phyloP scores from a whole-genome alignment of 2,797 vertebrate species.

The Pantherophis vulpinus region DNA sequence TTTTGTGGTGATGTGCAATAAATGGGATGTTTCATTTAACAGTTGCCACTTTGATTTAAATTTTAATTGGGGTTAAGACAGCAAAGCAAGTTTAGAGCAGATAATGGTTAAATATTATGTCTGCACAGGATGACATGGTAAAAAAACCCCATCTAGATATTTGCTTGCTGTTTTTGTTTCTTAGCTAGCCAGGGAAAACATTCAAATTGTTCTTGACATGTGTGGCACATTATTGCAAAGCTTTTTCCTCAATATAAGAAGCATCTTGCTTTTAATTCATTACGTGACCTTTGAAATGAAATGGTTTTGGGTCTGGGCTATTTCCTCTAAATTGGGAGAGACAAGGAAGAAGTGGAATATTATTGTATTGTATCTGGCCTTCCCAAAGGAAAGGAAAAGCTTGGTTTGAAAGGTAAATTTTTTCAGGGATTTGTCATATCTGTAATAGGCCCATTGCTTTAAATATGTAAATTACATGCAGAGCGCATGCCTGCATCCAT shows the following conservation, averaged over 20 bases:
- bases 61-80: not conserved
- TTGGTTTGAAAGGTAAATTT: slow-evolving; percentile 19
- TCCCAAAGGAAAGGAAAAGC: slow-evolving; percentile 38
- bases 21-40: not conserved
- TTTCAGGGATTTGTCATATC: slow-evolving; percentile 1
- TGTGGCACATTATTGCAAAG: not conserved
- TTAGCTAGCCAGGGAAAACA: not conserved
- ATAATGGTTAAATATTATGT: not conserved
- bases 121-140: too few relatives aligned
- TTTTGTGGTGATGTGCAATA: not conserved
- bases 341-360: not conserved
- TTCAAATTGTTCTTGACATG: slow-evolving; percentile 11
- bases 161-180: not conserved
- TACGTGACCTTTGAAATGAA: slow-evolving; percentile 12
- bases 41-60: not conserved
- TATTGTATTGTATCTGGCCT: slow-evolving; percentile 31
- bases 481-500: slow-evolving; percentile 9
- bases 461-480: slow-evolving; percentile 12
- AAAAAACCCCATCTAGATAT: not conserved
- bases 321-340: slow-evolving; percentile 28
- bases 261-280: slow-evolving; percentile 12
- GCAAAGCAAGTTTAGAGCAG: not conserved
- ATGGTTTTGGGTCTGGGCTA: not conserved
- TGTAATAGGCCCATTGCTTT: slow-evolving; percentile 38
- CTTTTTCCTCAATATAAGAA: not conserved